Base-by-base conservation (phyloP, 2,797 vertebrate species). In the Gobio occitaniae region DNA sequence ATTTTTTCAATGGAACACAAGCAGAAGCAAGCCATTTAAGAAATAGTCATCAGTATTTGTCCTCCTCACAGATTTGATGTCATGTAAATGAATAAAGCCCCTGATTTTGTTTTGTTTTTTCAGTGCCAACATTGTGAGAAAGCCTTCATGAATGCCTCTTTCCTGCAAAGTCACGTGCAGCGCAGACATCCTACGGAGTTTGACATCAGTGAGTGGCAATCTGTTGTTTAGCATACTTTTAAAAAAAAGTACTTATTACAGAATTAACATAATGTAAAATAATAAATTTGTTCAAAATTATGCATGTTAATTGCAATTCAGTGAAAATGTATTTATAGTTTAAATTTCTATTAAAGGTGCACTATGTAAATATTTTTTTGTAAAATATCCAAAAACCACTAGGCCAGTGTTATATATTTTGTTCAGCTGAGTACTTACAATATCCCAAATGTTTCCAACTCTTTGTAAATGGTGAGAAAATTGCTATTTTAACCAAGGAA, bases 91-190 rank as follows among this genome's bases (percentile, higher is more conserved):
- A 59, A 83, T 48, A 59, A 82, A 87, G 69, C 12, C 5, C 1
- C 0, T 83, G 16, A 82, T 12, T 80, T n/a, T 56, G 8, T 59
- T 89, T 48, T 4, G 12, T 61, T 75, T 84, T 94, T 92, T 17
- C 89, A 99, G 98, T 99, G 98, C 91, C 93, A 91, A 2, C 94
- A 96, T 87, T 99, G 98, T 93, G 96, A 97, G 29, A 99, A 99
- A 90, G 94, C 95, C 88, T 99, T 99, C 93, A 93, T 98, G 93
- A 98, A 96, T 74, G 90, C 94, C 85, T 92, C 95, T 6, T 99
- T 97, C 88, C 95, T 99, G 48, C 96, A 98, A 90, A 95, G 94
- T 89, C 98, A 99, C 89, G 92, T 98, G 89, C 97, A 97, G 72
- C 96, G 98, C 6, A 97, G 98, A 41, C 98, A 99, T 86, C 93